Percentiles rank a stretch among this genome's conserved stretches.
Conservation (phyloP, 2,888 invertebrate species). For the Andricus quercusramuli region DNA sequence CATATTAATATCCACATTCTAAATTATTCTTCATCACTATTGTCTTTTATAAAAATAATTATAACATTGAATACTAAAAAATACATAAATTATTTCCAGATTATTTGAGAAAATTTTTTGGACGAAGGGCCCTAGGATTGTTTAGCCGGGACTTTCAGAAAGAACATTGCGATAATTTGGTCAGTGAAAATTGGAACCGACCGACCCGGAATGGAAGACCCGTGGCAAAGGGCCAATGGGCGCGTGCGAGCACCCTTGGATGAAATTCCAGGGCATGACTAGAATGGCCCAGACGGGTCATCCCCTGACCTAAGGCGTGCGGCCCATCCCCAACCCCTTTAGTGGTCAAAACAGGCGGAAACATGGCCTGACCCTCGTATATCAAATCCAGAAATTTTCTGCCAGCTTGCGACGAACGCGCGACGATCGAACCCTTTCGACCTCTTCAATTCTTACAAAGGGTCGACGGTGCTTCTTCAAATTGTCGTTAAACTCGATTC, state of each 20-base stretch:
- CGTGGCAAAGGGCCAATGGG: constrained; percentile 58
- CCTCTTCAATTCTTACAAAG: constrained; percentile 19
- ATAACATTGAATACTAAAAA: too few species aligned
- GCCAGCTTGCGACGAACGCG: constrained; percentile 29
- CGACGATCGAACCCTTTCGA: constrained; percentile 27
- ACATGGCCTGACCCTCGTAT: constrained; percentile 77
- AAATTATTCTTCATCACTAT: background rate
- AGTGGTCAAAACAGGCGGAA: constrained; percentile 79
- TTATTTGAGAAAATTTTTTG: background rate
- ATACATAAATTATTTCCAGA: background rate
- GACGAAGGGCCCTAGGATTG: constrained; percentile 32
- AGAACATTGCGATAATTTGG: constrained; percentile 68
- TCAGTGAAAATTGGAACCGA: constrained; percentile 59
- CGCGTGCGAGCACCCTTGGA: constrained; percentile 62
- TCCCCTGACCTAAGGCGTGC: constrained; percentile 76
- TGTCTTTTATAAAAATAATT: too few species aligned
- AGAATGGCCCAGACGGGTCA: constrained; percentile 68
- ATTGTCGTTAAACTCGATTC: constrained; percentile 30
- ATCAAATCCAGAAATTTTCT: constrained; percentile 65
- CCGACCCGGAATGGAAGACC: constrained; percentile 53
- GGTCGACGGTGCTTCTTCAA: constrained; percentile 11
- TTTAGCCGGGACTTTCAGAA: constrained; percentile 18
- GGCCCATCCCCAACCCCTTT: constrained; percentile 74
- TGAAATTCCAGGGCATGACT: constrained; percentile 69
- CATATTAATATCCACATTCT: background rate